phyloP scores from a whole-genome alignment of 2,797 vertebrate genomes.

The Galagoides demidoff region DNA sequence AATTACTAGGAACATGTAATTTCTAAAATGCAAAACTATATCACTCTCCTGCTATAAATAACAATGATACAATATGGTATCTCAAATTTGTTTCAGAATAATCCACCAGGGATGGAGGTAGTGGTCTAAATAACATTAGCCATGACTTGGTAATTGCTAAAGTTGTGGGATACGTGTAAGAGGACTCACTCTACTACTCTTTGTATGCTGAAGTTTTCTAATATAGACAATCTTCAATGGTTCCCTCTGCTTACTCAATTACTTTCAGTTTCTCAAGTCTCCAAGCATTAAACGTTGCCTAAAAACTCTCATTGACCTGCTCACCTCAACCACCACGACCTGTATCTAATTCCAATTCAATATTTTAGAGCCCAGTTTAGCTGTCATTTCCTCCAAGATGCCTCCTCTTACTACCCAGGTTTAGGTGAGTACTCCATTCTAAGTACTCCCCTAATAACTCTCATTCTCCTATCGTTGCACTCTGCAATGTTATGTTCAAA shows the following conservation, averaged over 20 bases:
- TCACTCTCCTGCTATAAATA: constrained; percentile 39
- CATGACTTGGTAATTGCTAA: background rate
- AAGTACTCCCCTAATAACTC: background rate
- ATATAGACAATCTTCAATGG: background rate
- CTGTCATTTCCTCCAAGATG: constrained; percentile 22
- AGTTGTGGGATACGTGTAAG: background rate
- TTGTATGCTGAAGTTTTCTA: background rate
- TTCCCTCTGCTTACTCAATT: background rate
- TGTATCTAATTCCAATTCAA: background rate
- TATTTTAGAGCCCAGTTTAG: background rate
- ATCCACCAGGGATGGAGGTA: background rate
- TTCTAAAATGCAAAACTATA: constrained; percentile 40
- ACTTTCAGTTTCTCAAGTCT: constrained; percentile 42
- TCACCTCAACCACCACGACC: background rate
- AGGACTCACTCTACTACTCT: constrained; percentile 1
- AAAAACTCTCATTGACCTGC: background rate
- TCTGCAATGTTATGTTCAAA: background rate
- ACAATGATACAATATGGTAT: background rate
- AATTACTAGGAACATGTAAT: constrained; percentile 42
- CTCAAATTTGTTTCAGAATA: constrained; percentile 45
- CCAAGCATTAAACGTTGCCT: constrained; percentile 4
- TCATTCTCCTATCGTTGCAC: background rate
- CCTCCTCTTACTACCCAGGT: background rate
- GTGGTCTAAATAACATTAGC: background rate
- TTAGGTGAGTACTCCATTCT: background rate